phyloP scores from a whole-genome alignment of 2,888 invertebrate species.

The Diarsia dahlii region DNA sequence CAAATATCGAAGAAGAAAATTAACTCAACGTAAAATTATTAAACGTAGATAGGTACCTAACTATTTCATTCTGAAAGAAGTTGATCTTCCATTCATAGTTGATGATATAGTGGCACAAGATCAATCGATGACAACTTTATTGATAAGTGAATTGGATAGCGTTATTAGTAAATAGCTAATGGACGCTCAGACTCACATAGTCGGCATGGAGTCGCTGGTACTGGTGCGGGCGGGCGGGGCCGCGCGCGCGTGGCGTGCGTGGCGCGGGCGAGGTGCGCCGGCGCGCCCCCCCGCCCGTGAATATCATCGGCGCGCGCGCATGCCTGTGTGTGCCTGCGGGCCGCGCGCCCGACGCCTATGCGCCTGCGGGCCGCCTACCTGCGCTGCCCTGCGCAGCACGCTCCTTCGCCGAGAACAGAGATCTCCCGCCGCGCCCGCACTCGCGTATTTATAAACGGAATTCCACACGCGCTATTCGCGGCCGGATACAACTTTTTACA shows the following conservation, averaged over 20 bases:
- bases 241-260: constrained; percentile 76
- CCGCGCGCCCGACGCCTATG: constrained; percentile 42
- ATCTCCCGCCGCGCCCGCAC: constrained; percentile 70
- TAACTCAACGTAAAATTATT: background rate
- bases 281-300: constrained; percentile 90
- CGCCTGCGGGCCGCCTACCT: constrained; percentile 19
- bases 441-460: constrained; percentile 89
- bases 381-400: constrained; percentile 63
- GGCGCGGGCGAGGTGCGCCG: constrained; percentile 87
- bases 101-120: background rate
- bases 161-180: constrained; percentile 49
- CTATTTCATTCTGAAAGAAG: background rate
- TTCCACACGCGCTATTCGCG: constrained; percentile 86
- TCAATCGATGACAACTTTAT: constrained; percentile 11
- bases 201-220: constrained; percentile 78
- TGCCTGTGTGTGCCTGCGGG: constrained; percentile 62
- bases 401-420: constrained; percentile 59
- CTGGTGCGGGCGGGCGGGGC: constrained; percentile 77
- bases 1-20: background rate
- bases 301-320: constrained; percentile 88
- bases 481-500: constrained; percentile 90
- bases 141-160: constrained; percentile 24
- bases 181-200: constrained; percentile 77
- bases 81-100: constrained; percentile 9
- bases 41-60: background rate